Conservation (phyloP, 2,797 vertebrate genomes). For the Gephyroberyx darwinii region DNA sequence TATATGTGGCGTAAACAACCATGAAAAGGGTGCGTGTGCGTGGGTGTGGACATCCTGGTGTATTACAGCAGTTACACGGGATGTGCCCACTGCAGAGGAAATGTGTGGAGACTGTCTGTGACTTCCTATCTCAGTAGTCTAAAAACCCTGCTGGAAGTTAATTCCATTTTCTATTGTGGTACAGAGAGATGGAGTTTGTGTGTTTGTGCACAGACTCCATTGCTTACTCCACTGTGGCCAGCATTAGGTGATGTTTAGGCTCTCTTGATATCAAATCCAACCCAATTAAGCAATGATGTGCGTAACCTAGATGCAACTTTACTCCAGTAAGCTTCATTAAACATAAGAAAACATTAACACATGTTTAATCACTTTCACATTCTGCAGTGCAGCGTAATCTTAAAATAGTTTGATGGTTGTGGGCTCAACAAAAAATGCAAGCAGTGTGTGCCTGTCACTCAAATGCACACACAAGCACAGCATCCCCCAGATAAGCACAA, state of each 20-base stretch:
- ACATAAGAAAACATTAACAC: conserved; percentile 60
- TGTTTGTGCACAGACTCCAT: conserved; percentile 47
- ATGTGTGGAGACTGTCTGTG: conserved; percentile 22
- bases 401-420: conserved; percentile 26
- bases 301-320: conserved; percentile 41
- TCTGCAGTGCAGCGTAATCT: conserved; percentile 57
- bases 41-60: background rate
- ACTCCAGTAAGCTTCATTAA: conserved; percentile 60
- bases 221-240: conserved; percentile 60
- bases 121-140: conserved; percentile 31
- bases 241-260: conserved; percentile 56
- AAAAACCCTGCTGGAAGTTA: conserved; percentile 41
- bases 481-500: conserved; percentile 48
- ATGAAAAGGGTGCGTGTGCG: conserved; percentile 26
- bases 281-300: conserved; percentile 48
- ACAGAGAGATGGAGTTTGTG: conserved; percentile 35
- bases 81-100: conserved; percentile 3
- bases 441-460: conserved; percentile 54
- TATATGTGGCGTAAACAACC: conserved; percentile 15
- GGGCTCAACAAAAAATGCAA: conserved; percentile 43
- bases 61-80: conserved; percentile 5
- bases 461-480: conserved; percentile 44
- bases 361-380: conserved; percentile 61
- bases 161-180: conserved; percentile 24
- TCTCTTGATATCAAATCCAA: conserved; percentile 39